Evolutionary conservation across 2,888 invertebrate species (phyloP), one percentile per base, ranked within the genome.

Genomic region (Frankliniella fusca): DNA sequence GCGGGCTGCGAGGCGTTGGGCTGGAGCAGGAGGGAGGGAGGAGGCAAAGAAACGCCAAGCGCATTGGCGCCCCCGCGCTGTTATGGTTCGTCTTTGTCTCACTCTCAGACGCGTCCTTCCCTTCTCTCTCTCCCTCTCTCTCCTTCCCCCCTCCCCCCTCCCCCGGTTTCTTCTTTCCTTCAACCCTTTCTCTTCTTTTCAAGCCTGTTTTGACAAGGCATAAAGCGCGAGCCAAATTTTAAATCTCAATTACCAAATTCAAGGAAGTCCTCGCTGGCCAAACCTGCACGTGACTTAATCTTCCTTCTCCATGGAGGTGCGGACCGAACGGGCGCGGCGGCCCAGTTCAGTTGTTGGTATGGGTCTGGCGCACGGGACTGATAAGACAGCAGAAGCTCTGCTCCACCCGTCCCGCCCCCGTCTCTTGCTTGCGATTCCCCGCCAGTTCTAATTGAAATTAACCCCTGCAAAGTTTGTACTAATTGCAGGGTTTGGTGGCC

Each of bases 121-220:
- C 48, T 27, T 54, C 48, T 61, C 70, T 48, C 38, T 23, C 23
- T 28, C 48, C 8, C 23, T 80, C 81, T 81, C 65, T 12, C n/a
- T 61, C 20, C 83, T 48, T 80, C 82, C n/a, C 81, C 83, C 84
- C 83, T 84, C 84, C 84, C 84, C n/a, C n/a, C n/a, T n/a, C n/a
- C n/a, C n/a, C n/a, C n/a, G n/a, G n/a, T 79, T 84, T 83, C 84
- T 83, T 79, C 76, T 82, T 54, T 27, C 81, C 82, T 48, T 81
- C 82, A 79, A 82, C 76, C 27, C 81, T 48, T 82, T 81, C 80
- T 81, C 83, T 54, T 50, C 70, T 76, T 82, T 81, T 38, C 54
- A 65, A 82, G 61, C 38, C 80, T 83, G 12, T 80, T 70, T 82
- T 82, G 54, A 81, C 83, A 83, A 83, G 81, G 82, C 84, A 82